phyloP scores from a whole-genome alignment of 1,140 invertebrate genomes.

The Euwallacea similis region DNA sequence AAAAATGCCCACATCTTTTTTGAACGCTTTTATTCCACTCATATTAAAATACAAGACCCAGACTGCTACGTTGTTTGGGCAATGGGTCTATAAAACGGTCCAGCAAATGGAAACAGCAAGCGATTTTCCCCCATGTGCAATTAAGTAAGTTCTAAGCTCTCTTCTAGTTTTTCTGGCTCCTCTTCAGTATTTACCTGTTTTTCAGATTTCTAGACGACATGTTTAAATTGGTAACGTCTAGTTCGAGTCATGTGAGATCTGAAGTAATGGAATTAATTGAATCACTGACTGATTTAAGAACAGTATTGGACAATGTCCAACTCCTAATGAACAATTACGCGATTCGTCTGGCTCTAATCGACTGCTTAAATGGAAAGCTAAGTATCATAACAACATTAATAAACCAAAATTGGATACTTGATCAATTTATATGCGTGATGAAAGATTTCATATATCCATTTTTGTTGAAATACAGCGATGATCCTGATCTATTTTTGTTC shows the following conservation, averaged over 20 bases:
- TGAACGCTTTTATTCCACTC: constrained; percentile 43
- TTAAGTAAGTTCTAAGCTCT: constrained; percentile 23
- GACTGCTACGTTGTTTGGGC: constrained; percentile 36
- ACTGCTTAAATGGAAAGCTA: constrained; percentile 32
- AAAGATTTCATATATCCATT: constrained; percentile 42
- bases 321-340: constrained; percentile 39
- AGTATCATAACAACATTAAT: constrained; percentile 32
- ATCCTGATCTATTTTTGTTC: constrained; percentile 41
- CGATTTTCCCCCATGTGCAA: constrained; percentile 44
- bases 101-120: constrained; percentile 36
- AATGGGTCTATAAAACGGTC: constrained; percentile 41
- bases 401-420: constrained; percentile 1
- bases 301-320: constrained; percentile 37
- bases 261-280: constrained; percentile 21
- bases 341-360: constrained; percentile 37
- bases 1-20: constrained; percentile 35
- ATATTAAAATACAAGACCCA: constrained; percentile 38
- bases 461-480: constrained; percentile 39
- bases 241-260: constrained; percentile 33
- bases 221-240: constrained; percentile 35
- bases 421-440: constrained; percentile 40
- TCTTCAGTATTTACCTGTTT: background rate
- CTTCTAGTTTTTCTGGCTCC: background rate
- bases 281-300: constrained; percentile 27
- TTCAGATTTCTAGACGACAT: constrained; percentile 39